A percentile compares a stretch with the other conserved stretches of the same genome.
These are phyloP conservation scores for Charaxes varanes DNA, from an alignment of 1,140 invertebrate species.

Conservation along the genomic window DNA sequence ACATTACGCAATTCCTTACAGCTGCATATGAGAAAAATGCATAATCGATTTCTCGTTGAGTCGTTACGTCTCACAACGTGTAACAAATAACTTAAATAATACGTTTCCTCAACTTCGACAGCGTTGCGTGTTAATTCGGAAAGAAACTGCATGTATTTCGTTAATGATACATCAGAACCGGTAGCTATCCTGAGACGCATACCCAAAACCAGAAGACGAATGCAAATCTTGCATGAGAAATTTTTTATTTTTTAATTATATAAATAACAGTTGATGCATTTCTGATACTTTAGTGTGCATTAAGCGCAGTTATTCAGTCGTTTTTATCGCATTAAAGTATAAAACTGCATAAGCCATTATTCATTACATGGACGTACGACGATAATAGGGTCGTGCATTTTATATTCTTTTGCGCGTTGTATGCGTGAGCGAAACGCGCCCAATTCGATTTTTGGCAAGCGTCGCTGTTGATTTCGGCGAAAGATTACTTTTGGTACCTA, in stretches of 20 bases:
- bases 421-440: constrained; percentile 30
- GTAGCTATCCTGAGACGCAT: constrained; percentile 20
- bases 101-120: constrained; percentile 37
- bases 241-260: constrained; percentile 23
- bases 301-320: constrained; percentile 27
- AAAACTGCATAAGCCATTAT: constrained; percentile 48
- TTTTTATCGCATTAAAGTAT: too few relatives aligned
- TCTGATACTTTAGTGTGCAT: constrained; percentile 15
- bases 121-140: constrained; percentile 19
- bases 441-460: constrained; percentile 58
- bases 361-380: constrained; percentile 52
- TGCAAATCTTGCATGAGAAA: constrained; percentile 11
- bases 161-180: constrained; percentile 55
- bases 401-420: constrained; percentile 36
- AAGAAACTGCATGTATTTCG: constrained; percentile 29
- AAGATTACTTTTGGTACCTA: constrained; percentile 63
- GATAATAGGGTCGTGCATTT: constrained; percentile 50
- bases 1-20: too few relatives aligned
- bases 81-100: constrained; percentile 23
- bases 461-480: constrained; percentile 53
- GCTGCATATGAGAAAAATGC: too few relatives aligned
- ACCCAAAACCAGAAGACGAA: constrained; percentile 3
- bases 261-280: constrained; percentile 23
- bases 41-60: too few relatives aligned
- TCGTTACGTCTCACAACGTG: constrained; percentile 8